Evolutionary conservation across 2,888 invertebrate species (phyloP).

Genomic region (Calephelis perditalis): DNA sequence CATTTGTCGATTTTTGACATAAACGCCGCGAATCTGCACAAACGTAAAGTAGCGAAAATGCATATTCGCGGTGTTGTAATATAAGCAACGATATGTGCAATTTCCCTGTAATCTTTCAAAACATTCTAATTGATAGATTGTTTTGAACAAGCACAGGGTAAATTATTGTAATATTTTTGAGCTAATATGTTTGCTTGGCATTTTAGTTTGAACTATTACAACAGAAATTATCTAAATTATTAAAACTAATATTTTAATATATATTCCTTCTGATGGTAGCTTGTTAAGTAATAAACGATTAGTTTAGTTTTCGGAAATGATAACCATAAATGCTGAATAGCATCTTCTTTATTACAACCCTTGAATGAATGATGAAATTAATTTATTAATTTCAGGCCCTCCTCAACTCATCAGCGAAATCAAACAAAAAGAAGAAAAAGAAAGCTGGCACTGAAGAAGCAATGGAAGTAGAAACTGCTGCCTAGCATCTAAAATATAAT

Average conservation of each 20-base stretch:
- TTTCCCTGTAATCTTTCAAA: slow-evolving; percentile 69
- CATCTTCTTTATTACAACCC: too few relatives aligned
- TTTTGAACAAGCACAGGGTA: slow-evolving; percentile 75
- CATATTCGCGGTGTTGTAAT: too few relatives aligned
- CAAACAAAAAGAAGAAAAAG: slow-evolving; percentile 96
- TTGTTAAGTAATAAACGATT: neutral
- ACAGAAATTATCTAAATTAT: slow-evolving; percentile 35
- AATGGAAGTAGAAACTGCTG: slow-evolving; percentile 79
- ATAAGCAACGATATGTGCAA: neutral
- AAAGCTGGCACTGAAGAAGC: slow-evolving; percentile 80
- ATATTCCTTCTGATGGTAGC: too few relatives aligned
- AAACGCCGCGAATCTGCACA: too few relatives aligned
- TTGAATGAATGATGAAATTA: neutral
- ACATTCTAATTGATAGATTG: slow-evolving; percentile 40
- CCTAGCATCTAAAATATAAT: slow-evolving; percentile 44
- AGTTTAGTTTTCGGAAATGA: too few relatives aligned
- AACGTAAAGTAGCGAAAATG: too few relatives aligned
- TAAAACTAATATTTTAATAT: too few relatives aligned
- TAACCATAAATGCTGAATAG: too few relatives aligned
- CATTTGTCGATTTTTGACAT: too few relatives aligned
- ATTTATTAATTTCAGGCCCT: slow-evolving; percentile 74
- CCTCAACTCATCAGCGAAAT: slow-evolving; percentile 87
- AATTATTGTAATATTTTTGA: slow-evolving; percentile 58
- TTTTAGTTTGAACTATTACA: slow-evolving; percentile 61
- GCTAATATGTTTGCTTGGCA: slow-evolving; percentile 49